Conservation (phyloP, 1,140 invertebrate genomes). For the Conus betulinus region DNA sequence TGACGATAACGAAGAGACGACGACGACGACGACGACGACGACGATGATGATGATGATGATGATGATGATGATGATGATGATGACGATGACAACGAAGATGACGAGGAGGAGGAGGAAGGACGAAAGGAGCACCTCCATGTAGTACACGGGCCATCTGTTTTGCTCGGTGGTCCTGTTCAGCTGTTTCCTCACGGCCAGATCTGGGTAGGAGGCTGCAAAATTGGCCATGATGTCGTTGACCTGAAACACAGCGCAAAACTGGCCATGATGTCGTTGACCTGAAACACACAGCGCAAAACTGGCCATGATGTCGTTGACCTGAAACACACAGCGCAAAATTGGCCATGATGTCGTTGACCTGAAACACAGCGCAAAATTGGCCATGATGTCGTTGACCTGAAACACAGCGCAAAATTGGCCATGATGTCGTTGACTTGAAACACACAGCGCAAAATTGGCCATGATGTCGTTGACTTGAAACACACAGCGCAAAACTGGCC, state of each 20-base stretch:
- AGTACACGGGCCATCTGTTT: not conserved
- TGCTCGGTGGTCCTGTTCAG: not conserved
- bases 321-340: not conserved
- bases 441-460: not conserved
- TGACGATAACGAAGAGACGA: too few species aligned
- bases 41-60: too few species aligned
- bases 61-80: too few species aligned
- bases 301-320: not conserved
- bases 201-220: not conserved
- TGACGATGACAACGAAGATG: too few species aligned
- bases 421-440: constrained; percentile 7
- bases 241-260: not conserved
- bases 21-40: too few species aligned
- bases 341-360: not conserved
- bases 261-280: not conserved
- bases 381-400: constrained; percentile 4
- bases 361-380: not conserved
- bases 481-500: not conserved
- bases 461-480: constrained; percentile 7
- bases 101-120: not conserved
- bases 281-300: too few species aligned
- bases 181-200: not conserved
- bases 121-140: not conserved
- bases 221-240: not conserved
- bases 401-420: not conserved